These are phyloP conservation scores for Micoletzkya japonica DNA, from an alignment of 2,888 invertebrate genomes.

Conservation along the genomic window DNA sequence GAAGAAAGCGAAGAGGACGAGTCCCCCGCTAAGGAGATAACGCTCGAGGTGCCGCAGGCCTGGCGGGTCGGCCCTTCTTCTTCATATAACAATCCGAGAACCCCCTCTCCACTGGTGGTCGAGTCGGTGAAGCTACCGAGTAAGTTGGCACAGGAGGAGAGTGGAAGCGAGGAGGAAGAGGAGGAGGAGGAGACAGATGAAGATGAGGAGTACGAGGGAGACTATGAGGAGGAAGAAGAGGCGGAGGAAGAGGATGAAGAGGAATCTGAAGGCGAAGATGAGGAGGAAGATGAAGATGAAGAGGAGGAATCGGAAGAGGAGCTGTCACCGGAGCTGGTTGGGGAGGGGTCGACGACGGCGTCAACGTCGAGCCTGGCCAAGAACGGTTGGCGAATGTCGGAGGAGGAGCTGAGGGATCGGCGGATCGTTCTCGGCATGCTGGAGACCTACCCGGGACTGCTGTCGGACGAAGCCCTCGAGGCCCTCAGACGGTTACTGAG, in stretches of 20 bases:
- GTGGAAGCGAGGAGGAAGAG: no score
- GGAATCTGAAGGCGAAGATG: constrained; percentile 1
- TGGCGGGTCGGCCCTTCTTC: no score
- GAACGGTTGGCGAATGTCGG: no score
- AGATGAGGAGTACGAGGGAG: neutral
- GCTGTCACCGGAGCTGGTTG: neutral
- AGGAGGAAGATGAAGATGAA: neutral
- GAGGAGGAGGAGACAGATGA: constrained; percentile 1
- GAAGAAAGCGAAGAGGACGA: neutral
- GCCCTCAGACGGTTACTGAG: neutral
- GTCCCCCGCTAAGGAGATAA: no score
- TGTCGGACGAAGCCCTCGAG: neutral
- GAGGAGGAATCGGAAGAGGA: constrained; percentile 5
- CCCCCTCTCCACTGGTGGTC: no score
- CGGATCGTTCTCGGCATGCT: neutral
- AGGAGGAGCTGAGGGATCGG: no score
- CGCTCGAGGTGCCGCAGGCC: no score
- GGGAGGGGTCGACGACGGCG: no score
- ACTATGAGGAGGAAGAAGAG: neutral
- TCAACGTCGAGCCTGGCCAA: no score
- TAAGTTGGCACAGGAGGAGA: no score
- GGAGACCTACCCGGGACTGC: neutral
- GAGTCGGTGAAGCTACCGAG: no score
- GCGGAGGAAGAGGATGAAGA: neutral
- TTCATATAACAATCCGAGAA: no score